These are phyloP conservation scores for Callimorpha dominula DNA, from an alignment of 2,888 invertebrate species.

Conservation along the genomic window DNA sequence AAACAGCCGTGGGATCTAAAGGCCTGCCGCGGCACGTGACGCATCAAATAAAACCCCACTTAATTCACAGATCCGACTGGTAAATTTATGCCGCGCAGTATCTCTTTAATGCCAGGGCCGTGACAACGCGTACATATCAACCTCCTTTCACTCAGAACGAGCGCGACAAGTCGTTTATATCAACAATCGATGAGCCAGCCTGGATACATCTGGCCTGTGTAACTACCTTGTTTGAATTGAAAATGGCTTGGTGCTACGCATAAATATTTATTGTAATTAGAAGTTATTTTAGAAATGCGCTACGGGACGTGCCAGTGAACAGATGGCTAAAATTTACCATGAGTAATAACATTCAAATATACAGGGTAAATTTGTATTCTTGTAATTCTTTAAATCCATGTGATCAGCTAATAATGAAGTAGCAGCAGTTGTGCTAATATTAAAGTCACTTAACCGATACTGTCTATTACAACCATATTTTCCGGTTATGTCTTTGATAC, in stretches of 20 bases:
- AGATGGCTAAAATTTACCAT: constrained; percentile 10
- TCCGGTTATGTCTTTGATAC: not conserved
- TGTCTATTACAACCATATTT: not conserved
- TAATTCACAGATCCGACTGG: constrained; percentile 80
- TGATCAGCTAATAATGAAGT: not conserved
- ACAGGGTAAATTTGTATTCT: not conserved
- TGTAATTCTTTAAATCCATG: not conserved
- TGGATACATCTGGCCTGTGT: constrained; percentile 52
- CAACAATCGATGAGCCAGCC: constrained; percentile 66
- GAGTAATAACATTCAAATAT: constrained; percentile 4
- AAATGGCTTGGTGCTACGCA: constrained; percentile 43
- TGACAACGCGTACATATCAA: constrained; percentile 82
- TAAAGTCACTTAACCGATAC: not conserved
- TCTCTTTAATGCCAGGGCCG: constrained; percentile 81
- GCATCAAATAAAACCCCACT: constrained; percentile 84
- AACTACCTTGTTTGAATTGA: constrained; percentile 53
- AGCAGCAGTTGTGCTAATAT: not conserved
- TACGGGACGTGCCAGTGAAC: constrained; percentile 15
- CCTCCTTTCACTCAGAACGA: constrained; percentile 66
- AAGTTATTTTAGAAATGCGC: constrained; percentile 30
- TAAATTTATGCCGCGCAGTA: constrained; percentile 83
- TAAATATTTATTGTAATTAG: constrained; percentile 45
- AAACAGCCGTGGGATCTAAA: constrained; percentile 67
- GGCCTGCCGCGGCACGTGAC: constrained; percentile 73
- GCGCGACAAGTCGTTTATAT: constrained; percentile 71